These are phyloP conservation scores for Seira ritae DNA, from an alignment of 2,888 invertebrate species.

Conservation along the genomic window DNA sequence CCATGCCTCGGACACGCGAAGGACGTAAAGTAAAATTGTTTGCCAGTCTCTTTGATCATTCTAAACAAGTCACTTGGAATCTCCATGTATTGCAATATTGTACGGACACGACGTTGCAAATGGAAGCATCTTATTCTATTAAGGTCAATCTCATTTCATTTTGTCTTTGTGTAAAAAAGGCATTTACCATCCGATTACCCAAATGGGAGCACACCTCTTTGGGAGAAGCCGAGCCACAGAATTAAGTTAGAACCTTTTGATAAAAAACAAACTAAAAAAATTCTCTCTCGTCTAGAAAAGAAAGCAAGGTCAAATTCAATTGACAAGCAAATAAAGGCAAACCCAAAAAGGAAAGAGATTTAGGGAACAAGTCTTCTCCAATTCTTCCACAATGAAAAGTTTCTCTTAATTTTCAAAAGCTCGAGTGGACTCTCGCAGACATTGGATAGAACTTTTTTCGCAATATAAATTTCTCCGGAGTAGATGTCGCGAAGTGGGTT, in stretches of 20 bases:
- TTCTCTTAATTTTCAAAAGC: too few species aligned
- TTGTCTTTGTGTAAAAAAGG: constrained; percentile 33
- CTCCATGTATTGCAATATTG: background rate
- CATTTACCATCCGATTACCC: constrained; percentile 55
- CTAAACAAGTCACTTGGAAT: background rate
- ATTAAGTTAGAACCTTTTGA: background rate
- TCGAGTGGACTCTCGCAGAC: background rate
- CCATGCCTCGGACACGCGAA: background rate
- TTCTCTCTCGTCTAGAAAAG: background rate
- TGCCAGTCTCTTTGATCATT: background rate
- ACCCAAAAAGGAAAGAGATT: background rate
- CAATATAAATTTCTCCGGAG: background rate
- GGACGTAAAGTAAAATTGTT: background rate
- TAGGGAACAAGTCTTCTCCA: background rate
- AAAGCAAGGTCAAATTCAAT: background rate
- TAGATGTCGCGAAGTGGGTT: background rate
- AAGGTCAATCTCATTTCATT: constrained; percentile 3
- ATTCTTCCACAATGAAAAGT: too few species aligned
- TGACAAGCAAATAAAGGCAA: background rate
- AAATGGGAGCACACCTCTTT: background rate
- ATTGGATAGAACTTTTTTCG: background rate
- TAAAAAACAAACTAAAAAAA: background rate
- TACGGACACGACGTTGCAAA: background rate
- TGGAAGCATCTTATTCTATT: background rate
- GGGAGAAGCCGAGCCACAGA: background rate